Evolutionary conservation across 2,797 vertebrate species (phyloP).

Genomic region (Vultur gryphus): DNA sequence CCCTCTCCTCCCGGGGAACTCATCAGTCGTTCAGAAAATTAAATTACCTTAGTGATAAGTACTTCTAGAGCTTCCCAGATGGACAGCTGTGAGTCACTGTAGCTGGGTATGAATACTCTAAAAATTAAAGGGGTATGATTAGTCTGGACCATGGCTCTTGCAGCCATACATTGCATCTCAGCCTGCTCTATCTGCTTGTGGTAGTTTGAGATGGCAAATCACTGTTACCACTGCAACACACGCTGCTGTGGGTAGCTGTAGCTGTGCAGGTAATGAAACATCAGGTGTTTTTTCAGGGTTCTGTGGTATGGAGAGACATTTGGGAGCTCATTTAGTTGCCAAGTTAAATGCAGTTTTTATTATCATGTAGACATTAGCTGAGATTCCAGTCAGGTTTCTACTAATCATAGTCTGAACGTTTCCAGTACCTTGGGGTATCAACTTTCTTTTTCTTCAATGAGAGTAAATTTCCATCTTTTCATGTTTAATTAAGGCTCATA

Average conservation of each 20-base stretch:
- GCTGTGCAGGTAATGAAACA: neutral
- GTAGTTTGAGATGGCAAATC: neutral
- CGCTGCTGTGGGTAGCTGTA: neutral
- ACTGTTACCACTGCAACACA: accelerated
- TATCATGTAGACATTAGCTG: neutral
- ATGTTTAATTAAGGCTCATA: slow-evolving; percentile 46
- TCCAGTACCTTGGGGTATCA: slow-evolving; percentile 30
- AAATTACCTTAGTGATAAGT: neutral
- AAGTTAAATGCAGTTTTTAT: neutral
- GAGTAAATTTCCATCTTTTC: slow-evolving; percentile 34
- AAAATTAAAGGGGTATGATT: neutral
- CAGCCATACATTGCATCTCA: neutral
- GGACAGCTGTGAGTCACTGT: neutral
- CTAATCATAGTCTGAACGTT: neutral
- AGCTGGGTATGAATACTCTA: neutral
- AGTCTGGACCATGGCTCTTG: accelerated
- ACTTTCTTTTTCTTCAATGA: slow-evolving; percentile 25
- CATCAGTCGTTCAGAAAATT: neutral
- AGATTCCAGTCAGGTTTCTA: slow-evolving; percentile 40
- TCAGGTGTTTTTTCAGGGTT: neutral
- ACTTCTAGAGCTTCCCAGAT: neutral
- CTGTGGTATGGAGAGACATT: neutral
- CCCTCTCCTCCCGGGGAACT: neutral
- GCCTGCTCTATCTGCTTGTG: neutral
- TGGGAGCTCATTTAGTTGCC: neutral